A percentile compares a stretch with the other conserved stretches of the same genome.
Evolutionary conservation across 2,888 invertebrate species (phyloP).

Genomic region (Thysanoteuthis rhombus): DNA sequence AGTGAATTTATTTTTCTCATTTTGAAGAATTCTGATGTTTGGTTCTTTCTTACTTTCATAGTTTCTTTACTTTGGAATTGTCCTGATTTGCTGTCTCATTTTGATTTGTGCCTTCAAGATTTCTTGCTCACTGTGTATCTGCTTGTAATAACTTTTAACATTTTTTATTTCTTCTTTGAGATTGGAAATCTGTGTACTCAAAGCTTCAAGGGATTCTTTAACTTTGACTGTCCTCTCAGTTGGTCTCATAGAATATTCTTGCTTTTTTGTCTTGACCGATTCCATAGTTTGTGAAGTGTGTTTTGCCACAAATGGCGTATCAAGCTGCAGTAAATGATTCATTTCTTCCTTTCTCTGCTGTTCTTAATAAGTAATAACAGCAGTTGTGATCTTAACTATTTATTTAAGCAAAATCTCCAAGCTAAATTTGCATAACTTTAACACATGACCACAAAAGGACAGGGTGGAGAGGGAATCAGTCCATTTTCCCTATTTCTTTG

Average conservation of each 20-base stretch:
- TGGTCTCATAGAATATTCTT: background rate
- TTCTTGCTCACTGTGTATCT: background rate
- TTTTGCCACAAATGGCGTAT: background rate
- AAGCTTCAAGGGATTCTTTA: background rate
- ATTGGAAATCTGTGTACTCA: constrained; percentile 17
- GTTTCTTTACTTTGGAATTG: background rate
- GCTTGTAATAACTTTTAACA: background rate
- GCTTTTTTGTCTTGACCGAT: background rate
- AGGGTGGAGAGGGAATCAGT: background rate
- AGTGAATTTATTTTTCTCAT: background rate
- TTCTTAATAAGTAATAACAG: too few species aligned
- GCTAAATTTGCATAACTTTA: background rate
- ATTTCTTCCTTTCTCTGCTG: background rate
- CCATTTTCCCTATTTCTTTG: background rate
- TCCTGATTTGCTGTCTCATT: background rate
- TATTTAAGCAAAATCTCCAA: background rate
- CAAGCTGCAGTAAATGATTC: background rate
- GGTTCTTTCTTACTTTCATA: background rate
- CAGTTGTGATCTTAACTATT: background rate
- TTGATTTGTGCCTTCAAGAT: background rate
- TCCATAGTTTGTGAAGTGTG: background rate
- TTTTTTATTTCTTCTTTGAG: background rate
- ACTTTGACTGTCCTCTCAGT: background rate
- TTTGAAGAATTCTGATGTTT: background rate
- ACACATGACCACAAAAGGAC: background rate